These are phyloP conservation scores for Fratercula arctica DNA, from an alignment of 2,797 vertebrate species.

Conservation along the genomic window DNA sequence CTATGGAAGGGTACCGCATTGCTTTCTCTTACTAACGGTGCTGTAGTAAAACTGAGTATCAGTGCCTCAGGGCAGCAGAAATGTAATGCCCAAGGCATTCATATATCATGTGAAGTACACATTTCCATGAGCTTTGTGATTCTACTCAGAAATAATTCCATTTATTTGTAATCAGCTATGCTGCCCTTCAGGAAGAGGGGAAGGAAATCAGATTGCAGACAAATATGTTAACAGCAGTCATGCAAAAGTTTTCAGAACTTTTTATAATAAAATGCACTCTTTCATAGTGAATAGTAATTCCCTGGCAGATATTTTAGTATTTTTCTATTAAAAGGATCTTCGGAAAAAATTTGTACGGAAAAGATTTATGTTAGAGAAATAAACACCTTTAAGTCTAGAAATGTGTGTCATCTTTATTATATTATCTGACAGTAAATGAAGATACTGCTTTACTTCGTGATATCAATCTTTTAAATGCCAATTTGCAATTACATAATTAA, in stretches of 20 bases:
- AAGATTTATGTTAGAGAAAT: background rate
- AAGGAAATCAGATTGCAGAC: background rate
- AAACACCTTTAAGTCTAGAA: background rate
- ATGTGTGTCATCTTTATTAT: background rate
- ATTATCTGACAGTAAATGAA: background rate
- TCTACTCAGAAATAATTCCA: slow-evolving; percentile 24
- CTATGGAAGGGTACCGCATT: background rate
- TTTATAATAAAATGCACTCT: background rate
- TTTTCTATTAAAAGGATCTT: background rate
- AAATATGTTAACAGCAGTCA: background rate
- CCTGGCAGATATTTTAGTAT: background rate
- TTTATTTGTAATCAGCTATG: background rate
- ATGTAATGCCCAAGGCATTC: slow-evolving; percentile 11
- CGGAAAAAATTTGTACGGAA: background rate
- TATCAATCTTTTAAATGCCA: background rate
- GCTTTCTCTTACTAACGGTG: background rate
- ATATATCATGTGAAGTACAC: background rate
- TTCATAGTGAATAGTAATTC: background rate
- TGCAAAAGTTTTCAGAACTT: background rate
- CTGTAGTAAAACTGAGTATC: background rate
- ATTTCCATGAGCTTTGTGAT: slow-evolving; percentile 22
- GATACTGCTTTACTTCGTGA: background rate
- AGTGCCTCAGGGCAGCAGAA: slow-evolving; percentile 1
- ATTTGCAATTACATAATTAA: slow-evolving; percentile 30
- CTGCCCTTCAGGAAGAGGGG: background rate